Base-by-base conservation (phyloP, 1,140 invertebrate genomes). In the Drosophila teissieri region DNA sequence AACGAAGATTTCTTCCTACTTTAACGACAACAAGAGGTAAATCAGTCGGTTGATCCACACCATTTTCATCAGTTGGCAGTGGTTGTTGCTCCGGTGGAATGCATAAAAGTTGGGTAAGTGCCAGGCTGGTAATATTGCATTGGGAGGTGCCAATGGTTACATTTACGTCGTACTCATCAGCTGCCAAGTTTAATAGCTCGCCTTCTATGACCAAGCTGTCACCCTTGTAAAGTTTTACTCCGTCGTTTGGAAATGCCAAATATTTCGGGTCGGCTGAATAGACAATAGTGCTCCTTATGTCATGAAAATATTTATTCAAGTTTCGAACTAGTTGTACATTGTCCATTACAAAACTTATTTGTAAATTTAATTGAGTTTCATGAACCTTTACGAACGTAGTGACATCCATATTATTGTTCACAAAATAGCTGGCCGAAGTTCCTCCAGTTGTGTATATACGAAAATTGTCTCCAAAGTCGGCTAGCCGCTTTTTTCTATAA, bases 151-250 rank as follows among this genome's bases (percentile, higher is more conserved):
- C 98, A 74, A 99, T 97, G 10, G 96, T 98, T 7, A 99, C 98
- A 77, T 96, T 95, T 1, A 99, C 97, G 93, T 99, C 98, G 19
- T 96, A 95, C 92, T 98, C 97, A 92, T 98, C 97, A 91, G 97
- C 96, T 7, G 98, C 98, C 72, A 96, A 94, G 91, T 97, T 98
- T 68, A 99, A 93, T 92, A 98, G 96, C 92, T 98, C 96, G 7
- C 98, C 98, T 93, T 99, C 98, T 78, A 99, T 98, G 1, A 99
- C 98, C 45, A 99, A 93, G 4, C 97, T 97, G 92, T 99, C 98
- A 31, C 97, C 98, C 91, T 98, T 98, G 84, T 98, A 98, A 0
- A 97, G 94, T 92, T 99, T 98, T 2, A 98, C 94, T 54, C 95
- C 94, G 78, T 96, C 96, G n/a, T 84, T 89, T 0, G 96, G 95